Percentiles rank a stretch among this genome's conserved stretches.
Conservation (phyloP, 2,113 vertebrate species). For the Ciconia maguari region DNA sequence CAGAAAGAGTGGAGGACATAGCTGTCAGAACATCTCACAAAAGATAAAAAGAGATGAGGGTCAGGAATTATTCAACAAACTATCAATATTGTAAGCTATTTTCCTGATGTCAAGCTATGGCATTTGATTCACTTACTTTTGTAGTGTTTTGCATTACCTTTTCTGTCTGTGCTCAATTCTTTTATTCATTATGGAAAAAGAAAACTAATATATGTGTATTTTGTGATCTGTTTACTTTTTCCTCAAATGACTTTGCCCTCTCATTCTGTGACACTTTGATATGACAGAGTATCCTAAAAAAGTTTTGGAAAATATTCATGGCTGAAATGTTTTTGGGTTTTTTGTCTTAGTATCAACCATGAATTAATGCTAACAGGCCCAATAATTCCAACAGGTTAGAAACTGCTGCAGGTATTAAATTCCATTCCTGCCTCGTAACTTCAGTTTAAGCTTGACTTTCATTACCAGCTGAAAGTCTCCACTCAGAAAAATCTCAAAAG, state of each 20-base stretch:
- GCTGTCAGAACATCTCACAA: background rate
- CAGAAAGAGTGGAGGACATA: background rate
- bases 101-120: background rate
- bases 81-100: background rate
- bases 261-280: background rate
- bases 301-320: background rate
- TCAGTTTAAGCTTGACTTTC: background rate
- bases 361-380: background rate
- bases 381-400: background rate
- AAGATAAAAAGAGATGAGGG: background rate
- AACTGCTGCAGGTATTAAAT: background rate
- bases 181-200: background rate
- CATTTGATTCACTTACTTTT: background rate
- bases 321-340: background rate
- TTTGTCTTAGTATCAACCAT: background rate
- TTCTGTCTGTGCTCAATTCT: background rate
- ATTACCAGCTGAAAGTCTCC: background rate
- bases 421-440: background rate
- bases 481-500: background rate
- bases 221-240: background rate
- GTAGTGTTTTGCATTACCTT: background rate
- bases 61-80: background rate
- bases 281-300: background rate
- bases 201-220: background rate
- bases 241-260: background rate